Base-by-base conservation (phyloP, 2,797 vertebrate genomes). In the Hydrocynus forskahlii region DNA sequence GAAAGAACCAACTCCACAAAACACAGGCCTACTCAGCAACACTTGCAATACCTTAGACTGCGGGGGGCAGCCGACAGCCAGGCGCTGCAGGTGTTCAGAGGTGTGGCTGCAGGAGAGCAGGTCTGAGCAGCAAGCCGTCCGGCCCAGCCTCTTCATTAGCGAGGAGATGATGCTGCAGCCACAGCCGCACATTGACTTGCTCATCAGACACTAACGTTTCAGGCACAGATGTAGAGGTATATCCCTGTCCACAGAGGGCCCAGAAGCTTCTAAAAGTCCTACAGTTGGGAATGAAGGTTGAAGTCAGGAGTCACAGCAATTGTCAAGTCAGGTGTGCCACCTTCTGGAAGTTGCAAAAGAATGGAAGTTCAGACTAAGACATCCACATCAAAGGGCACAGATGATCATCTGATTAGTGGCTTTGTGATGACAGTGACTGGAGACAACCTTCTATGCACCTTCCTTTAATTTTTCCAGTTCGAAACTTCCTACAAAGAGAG, bases 131-230 rank as follows among this genome's bases (percentile, higher is more conserved):
- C 97, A 99, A 86, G 96, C 95, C 78, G 95, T 95, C 94, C 97
- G 94, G 92, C 97, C 96, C 95, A 99, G 95, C 94, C 96, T 97
- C 97, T 99, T 99, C 98, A 99, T 99, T 95, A 99, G 94, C 89
- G 96, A 97, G 89, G 96, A 99, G 96, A 99, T 95, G 94, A 99
- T 89, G 95, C 96, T 97, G 95, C 97, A 98, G 92, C 96, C 96
- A 96, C 98, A 99, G 94, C 97, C 97, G 92, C 97, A 99, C 98
- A 99, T 99, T 93, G 95, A 97, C 94, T 94, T 95, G 94, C 93
- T 97, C 95, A 96, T 97, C 90, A 92, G 94, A 91, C 92, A 91
- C 88, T 89, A 48, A 87, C 88, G 87, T 62, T 64, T 87, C 9
- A 50, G 12, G 66, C 29, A 63, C 60, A 64, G 57, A 75, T 23